Conservation (phyloP, 2,797 vertebrate genomes). For the Liparis tanakae region DNA sequence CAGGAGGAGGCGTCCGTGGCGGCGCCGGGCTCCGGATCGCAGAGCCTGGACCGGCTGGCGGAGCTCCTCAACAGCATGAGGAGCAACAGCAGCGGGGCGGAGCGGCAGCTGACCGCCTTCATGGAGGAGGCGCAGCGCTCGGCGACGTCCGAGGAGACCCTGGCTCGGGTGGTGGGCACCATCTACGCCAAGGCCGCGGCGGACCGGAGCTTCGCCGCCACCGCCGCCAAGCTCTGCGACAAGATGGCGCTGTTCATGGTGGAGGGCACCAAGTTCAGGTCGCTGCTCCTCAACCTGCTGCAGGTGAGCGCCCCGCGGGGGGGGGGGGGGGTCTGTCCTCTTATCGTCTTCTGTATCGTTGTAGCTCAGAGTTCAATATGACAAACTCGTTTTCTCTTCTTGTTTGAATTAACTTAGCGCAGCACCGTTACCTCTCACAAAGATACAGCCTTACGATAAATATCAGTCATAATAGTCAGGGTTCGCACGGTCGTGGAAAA, state of each 20-base stretch:
- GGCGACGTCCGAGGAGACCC: constrained; percentile 91
- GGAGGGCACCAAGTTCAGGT: constrained; percentile 97
- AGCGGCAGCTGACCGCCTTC: constrained; percentile 92
- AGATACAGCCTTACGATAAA: too few species aligned
- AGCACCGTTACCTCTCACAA: background rate
- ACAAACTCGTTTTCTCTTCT: background rate
- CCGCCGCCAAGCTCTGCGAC: constrained; percentile 94
- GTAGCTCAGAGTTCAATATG: background rate
- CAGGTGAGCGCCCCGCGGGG: constrained; percentile 83
- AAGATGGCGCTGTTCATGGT: constrained; percentile 99
- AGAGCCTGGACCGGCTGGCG: constrained; percentile 94
- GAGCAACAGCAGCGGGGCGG: constrained; percentile 94
- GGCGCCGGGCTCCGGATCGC: constrained; percentile 72
- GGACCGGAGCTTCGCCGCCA: constrained; percentile 95
- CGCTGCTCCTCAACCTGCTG: constrained; percentile 95
- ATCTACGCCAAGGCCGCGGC: constrained; percentile 94
- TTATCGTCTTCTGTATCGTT: background rate
- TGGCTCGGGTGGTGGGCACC: constrained; percentile 91
- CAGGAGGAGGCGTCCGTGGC: constrained; percentile 89
- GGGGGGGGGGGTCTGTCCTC: background rate
- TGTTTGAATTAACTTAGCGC: too few species aligned
- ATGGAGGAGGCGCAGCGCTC: constrained; percentile 97
- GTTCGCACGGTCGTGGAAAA: too few species aligned
- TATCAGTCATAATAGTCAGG: too few species aligned
- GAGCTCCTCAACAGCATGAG: constrained; percentile 97